These are phyloP conservation scores for Helarctos malayanus DNA, from an alignment of 2,797 vertebrate species.

Conservation along the genomic window DNA sequence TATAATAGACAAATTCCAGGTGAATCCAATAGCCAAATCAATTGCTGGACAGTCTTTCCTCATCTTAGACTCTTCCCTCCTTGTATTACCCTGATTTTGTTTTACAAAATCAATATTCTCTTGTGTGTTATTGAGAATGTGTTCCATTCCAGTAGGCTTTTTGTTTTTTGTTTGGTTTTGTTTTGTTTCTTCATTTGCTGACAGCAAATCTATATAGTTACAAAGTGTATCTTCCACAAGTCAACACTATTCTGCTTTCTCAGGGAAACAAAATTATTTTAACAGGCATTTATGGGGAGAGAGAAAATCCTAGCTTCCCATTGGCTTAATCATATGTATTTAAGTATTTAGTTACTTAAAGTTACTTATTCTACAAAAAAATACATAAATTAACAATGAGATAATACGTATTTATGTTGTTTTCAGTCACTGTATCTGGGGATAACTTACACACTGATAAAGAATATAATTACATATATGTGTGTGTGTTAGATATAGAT, in stretches of 20 bases:
- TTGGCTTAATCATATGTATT: conserved; percentile 7
- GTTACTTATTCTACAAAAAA: not conserved
- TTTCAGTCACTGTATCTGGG: not conserved
- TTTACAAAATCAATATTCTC: not conserved
- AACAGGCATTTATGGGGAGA: not conserved
- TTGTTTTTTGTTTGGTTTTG: not conserved
- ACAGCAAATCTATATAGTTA: not conserved
- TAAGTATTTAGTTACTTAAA: not conserved
- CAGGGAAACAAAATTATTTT: not conserved
- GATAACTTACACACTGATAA: not conserved
- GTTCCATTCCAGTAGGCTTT: not conserved
- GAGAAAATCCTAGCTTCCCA: not conserved
- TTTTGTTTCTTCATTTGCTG: conserved; percentile 1
- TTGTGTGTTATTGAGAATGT: not conserved
- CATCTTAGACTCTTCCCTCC: not conserved
- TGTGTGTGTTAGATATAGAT: too few relatives aligned
- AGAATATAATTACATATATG: not conserved
- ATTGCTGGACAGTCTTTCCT: not conserved
- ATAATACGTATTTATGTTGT: not conserved
- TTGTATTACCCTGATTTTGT: not conserved
- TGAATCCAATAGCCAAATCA: conserved; percentile 17
- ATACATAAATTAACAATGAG: not conserved
- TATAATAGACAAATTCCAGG: not conserved
- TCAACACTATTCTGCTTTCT: not conserved
- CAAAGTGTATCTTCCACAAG: not conserved